Conservation (phyloP, 2,888 invertebrate genomes). For the Bugula neritina region DNA sequence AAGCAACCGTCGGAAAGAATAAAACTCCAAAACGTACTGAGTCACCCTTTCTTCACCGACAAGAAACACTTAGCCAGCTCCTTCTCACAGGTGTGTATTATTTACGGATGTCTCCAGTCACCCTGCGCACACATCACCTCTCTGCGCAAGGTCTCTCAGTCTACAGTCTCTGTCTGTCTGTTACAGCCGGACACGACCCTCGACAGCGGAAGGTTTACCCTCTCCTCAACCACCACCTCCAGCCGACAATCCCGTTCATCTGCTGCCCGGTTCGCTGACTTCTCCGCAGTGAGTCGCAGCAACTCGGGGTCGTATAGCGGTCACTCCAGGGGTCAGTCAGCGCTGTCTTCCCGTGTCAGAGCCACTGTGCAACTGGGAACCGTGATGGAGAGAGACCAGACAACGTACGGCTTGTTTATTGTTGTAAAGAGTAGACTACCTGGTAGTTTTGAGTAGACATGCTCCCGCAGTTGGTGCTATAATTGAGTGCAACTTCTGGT, state of each 20-base stretch:
- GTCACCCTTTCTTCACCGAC: not conserved
- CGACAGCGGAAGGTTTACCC: constrained; percentile 15
- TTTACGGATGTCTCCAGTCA: not conserved
- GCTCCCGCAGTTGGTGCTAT: no score
- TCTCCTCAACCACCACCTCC: not conserved
- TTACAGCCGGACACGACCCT: not conserved
- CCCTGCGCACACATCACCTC: not conserved
- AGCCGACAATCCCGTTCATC: not conserved
- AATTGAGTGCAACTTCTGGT: no score
- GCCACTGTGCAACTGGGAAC: not conserved
- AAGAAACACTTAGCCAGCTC: not conserved
- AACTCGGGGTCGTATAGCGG: not conserved
- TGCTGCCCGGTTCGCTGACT: not conserved
- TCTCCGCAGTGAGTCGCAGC: not conserved
- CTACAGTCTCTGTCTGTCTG: no score
- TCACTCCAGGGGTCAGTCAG: not conserved
- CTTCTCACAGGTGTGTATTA: not conserved
- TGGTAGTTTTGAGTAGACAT: no score
- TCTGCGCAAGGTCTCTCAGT: not conserved
- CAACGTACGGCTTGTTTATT: no score
- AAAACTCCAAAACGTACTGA: not conserved
- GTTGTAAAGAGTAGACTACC: no score
- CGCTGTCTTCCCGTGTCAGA: not conserved
- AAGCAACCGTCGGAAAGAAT: not conserved
- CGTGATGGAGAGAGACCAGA: constrained; percentile 1